These are phyloP conservation scores for Argya squamiceps DNA, from an alignment of 2,797 vertebrate species.

Conservation along the genomic window DNA sequence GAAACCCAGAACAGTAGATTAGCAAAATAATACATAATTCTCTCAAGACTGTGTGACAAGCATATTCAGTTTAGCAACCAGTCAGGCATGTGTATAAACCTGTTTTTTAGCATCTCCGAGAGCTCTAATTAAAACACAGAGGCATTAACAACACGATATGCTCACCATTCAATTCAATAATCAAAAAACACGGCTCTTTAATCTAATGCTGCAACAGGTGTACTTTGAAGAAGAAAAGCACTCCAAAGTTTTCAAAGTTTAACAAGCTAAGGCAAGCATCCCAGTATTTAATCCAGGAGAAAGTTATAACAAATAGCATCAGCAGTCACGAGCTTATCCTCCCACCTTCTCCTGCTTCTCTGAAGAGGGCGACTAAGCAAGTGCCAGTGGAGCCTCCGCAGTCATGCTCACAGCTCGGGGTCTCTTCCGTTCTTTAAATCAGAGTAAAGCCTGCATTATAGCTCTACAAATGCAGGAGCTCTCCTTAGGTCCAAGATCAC, in stretches of 20 bases:
- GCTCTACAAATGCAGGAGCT: background rate
- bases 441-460: background rate
- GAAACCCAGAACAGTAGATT: background rate
- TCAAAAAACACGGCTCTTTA: background rate
- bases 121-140: slow-evolving; percentile 37
- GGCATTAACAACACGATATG: background rate
- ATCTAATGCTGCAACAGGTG: slow-evolving; percentile 17
- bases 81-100: slow-evolving; percentile 25
- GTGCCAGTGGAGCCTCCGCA: background rate
- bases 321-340: slow-evolving; percentile 34
- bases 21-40: background rate
- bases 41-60: background rate
- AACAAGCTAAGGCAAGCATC: background rate
- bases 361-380: background rate
- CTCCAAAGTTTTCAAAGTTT: background rate
- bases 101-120: slow-evolving; percentile 15
- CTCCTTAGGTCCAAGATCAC: background rate
- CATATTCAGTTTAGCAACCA: background rate
- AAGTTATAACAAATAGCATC: background rate
- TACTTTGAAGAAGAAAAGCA: background rate
- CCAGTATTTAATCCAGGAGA: background rate
- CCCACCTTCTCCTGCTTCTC: slow-evolving; percentile 34
- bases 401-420: background rate
- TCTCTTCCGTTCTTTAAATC: background rate
- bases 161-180: background rate